phyloP scores from a whole-genome alignment of 2,888 invertebrate species.

The Nasonia oneida region DNA sequence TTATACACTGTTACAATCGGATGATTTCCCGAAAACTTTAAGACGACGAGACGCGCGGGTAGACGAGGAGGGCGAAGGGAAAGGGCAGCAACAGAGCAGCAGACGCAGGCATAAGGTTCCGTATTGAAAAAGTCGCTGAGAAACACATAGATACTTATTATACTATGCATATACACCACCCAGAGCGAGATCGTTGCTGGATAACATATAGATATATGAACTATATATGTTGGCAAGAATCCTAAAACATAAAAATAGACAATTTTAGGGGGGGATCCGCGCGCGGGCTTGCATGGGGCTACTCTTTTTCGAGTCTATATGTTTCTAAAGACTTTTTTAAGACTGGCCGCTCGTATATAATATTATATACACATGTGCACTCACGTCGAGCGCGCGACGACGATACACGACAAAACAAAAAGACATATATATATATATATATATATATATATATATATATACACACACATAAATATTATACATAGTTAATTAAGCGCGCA shows the following conservation, averaged over 20 bases:
- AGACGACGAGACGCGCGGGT: conserved; percentile 44
- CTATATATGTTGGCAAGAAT: background rate
- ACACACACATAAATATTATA: background rate
- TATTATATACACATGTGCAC: conserved; percentile 31
- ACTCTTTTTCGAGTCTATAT: conserved; percentile 56
- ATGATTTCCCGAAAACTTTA: conserved; percentile 50
- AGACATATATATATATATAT: conserved; percentile 18
- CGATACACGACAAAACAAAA: conserved; percentile 18
- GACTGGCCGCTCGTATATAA: conserved; percentile 54
- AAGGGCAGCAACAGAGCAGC: conserved; percentile 28
- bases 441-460: background rate
- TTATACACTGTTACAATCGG: conserved; percentile 58
- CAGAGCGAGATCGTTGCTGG: background rate
- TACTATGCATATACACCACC: conserved; percentile 7
- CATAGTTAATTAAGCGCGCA: conserved; percentile 57
- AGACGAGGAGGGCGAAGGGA: background rate
- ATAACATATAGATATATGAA: background rate
- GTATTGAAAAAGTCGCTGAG: conserved; percentile 60
- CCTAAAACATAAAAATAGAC: conserved; percentile 13
- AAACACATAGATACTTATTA: conserved; percentile 57
- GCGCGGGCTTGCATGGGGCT: conserved; percentile 27
- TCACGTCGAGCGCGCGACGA: conserved; percentile 30
- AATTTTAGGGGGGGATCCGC: conserved; percentile 8
- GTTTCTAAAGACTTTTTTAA: conserved; percentile 63
- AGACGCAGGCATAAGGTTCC: conserved; percentile 22